Evolutionary conservation across 2,797 vertebrate species (phyloP).

Genomic region (Triplophysa bombifrons): DNA sequence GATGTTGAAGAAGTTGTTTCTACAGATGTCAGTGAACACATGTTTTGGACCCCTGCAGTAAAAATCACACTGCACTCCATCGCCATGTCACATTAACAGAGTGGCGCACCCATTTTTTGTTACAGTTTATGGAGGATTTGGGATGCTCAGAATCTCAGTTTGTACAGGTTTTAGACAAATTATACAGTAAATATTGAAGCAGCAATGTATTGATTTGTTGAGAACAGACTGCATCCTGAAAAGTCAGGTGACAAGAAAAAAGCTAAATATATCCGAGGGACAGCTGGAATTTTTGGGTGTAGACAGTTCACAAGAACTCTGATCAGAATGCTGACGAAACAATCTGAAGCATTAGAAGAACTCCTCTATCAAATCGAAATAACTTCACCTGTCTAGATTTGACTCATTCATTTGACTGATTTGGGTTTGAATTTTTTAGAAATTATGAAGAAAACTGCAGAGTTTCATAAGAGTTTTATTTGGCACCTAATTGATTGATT

Average conservation of each 20-base stretch:
- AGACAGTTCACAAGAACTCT: background rate
- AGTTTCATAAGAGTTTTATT: too few species aligned
- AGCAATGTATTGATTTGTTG: background rate
- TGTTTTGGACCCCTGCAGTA: conserved; percentile 37
- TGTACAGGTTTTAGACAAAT: conserved; percentile 5
- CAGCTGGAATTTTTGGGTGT: background rate
- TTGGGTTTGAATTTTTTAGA: too few species aligned
- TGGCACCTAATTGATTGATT: too few species aligned
- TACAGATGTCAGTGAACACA: conserved; percentile 12
- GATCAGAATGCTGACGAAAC: background rate
- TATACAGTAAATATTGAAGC: background rate
- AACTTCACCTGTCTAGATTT: background rate
- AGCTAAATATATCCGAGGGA: background rate
- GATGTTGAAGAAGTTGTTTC: conserved; percentile 4
- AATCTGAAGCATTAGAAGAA: background rate
- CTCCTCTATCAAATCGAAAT: background rate
- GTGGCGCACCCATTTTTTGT: conserved; percentile 18
- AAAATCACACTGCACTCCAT: conserved; percentile 25
- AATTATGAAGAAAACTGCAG: background rate
- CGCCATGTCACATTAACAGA: background rate
- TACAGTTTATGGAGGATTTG: conserved; percentile 21
- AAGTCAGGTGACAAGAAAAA: background rate
- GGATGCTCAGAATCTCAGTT: background rate
- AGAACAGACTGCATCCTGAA: background rate
- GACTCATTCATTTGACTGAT: too few species aligned